Conservation (phyloP, 2,113 vertebrate genomes). For the Caloenas nicobarica region DNA sequence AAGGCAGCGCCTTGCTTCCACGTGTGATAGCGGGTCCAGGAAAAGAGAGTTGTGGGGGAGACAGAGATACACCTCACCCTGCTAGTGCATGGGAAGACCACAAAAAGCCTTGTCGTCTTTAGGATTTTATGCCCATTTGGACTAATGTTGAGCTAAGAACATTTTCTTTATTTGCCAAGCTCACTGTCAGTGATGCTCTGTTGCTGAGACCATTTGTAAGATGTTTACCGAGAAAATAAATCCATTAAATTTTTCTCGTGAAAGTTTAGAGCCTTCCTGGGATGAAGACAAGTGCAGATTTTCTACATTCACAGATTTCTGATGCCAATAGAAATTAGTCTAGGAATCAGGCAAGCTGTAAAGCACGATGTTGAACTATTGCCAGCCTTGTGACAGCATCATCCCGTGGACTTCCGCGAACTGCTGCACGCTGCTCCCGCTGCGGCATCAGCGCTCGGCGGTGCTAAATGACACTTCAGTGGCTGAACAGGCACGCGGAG, state of each 20-base stretch:
- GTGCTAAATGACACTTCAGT: neutral
- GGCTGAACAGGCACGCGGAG: neutral
- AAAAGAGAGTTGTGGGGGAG: neutral
- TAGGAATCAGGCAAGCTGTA: constrained; percentile 28
- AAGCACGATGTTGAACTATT: constrained; percentile 24
- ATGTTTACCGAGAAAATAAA: neutral
- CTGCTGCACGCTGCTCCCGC: neutral
- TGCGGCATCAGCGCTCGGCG: neutral
- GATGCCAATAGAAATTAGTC: neutral
- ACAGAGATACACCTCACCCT: neutral
- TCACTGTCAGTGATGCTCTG: neutral
- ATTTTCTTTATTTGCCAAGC: neutral
- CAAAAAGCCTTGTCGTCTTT: neutral
- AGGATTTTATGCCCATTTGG: neutral
- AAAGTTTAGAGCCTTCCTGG: neutral
- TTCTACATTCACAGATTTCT: constrained; percentile 9
- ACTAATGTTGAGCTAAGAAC: neutral
- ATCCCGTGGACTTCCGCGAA: neutral
- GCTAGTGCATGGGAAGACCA: neutral
- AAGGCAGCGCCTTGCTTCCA: neutral
- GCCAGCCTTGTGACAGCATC: constrained; percentile 41
- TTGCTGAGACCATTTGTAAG: neutral
- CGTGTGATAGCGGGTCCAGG: neutral
- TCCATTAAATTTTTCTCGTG: neutral
- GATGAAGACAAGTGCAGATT: neutral